Conservation (phyloP, 2,888 invertebrate genomes). For the Hydropsyche betteni region DNA sequence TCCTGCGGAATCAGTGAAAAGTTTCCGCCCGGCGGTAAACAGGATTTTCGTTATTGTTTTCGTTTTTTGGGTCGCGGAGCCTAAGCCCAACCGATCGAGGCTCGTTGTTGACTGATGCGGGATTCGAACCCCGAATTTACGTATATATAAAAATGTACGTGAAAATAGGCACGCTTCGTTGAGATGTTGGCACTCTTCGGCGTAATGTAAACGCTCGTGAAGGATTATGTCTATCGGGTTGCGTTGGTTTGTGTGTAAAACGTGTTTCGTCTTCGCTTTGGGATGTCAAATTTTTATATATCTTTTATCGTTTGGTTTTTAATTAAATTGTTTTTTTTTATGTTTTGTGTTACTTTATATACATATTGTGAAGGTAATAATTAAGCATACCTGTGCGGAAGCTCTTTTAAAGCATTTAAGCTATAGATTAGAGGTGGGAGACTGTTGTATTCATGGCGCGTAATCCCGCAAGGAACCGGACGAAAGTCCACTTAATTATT, state of each 20-base stretch:
- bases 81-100: conserved; percentile 48
- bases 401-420: conserved; percentile 43
- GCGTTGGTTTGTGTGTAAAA: not conserved
- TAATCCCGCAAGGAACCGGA: conserved; percentile 47
- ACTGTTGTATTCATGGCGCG: conserved; percentile 35
- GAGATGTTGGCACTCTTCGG: not conserved
- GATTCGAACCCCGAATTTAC: not conserved
- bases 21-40: conserved; percentile 46
- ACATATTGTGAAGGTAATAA: not conserved
- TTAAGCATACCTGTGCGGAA: conserved; percentile 28
- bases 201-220: conserved; percentile 21
- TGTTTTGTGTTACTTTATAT: too few species aligned
- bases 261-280: too few species aligned
- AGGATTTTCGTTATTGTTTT: conserved; percentile 48
- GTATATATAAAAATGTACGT: not conserved
- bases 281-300: too few species aligned
- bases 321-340: too few species aligned
- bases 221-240: conserved; percentile 23
- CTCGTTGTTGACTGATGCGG: conserved; percentile 37
- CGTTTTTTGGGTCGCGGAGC: conserved; percentile 43
- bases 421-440: conserved; percentile 41
- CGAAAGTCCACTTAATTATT: conserved; percentile 51
- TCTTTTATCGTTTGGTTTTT: too few species aligned
- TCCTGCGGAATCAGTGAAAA: conserved; percentile 48
- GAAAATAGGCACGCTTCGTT: too few species aligned